Evolutionary conservation across 2,797 vertebrate genomes (phyloP), one percentile per base, ranked within the genome.

Genomic region (Phrynocephalus vlangalii): DNA sequence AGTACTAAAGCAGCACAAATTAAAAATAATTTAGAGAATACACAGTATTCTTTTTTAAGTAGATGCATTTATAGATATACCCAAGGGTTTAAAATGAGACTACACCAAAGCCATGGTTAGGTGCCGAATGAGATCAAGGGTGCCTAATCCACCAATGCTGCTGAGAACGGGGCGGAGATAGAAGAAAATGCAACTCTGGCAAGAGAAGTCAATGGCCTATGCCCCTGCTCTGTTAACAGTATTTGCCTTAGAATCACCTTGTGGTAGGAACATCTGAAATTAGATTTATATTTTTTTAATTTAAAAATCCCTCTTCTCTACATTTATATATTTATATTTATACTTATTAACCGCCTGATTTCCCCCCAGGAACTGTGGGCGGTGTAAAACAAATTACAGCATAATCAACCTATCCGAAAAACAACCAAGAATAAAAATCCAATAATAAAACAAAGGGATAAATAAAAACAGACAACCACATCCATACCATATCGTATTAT

Each of bases 11-110:
- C 70, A 66, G 18, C 50, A 84, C 18, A 73, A 68, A 1, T 63
- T 88, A 70, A 30, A 1, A 87, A 79, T 87, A 86, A 56, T 79
- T 70, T 52, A 22, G 20, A 67, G 26, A 8, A 5, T 78, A 30
- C 20, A 26, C 22, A 70, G 24, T 48, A 15, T 72, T 33, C 67
- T 80, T 8, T 63, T 81, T 50, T 28, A 83, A 83, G 28, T 52
- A 24, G 5, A 13, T 63, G 10, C 7, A 56, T 70, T 2, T 68
- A 16, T 28, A 26, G 9, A 22, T 44, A 56, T 30, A 30, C 8
- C 9, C 48, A 7, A 28, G 24, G 44, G 38, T 85, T 68, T 79
- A 6, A 79, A 48, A 85, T 50, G 60, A 63, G 16, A 63, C 5
- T 15, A 18, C 5, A 16, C 11, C 18, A 67, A 48, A 7, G 0